phyloP scores from a whole-genome alignment of 1,140 invertebrate species.

The Microplitis demolitor region DNA sequence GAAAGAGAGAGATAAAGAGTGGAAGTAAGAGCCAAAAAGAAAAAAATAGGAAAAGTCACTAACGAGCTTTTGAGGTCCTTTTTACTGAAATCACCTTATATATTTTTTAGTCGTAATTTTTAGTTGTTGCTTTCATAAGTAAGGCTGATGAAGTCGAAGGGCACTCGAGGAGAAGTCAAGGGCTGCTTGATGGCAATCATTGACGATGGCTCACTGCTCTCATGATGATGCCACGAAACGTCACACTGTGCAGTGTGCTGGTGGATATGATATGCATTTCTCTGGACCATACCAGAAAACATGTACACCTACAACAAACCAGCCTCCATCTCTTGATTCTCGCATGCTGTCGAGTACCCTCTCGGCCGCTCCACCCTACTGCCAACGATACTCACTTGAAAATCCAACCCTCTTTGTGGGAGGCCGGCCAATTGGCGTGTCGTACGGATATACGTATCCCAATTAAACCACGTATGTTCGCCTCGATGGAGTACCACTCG shows the following conservation, averaged over 20 bases:
- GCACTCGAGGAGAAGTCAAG: conserved; percentile 16
- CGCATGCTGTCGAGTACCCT: conserved; percentile 35
- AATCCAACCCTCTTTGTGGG: conserved; percentile 48
- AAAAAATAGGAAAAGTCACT: conserved; percentile 47
- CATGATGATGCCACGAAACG: conserved; percentile 19
- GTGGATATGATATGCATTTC: conserved; percentile 1
- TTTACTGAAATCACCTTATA: conserved; percentile 6
- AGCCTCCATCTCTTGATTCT: conserved; percentile 2
- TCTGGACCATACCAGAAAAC: background rate
- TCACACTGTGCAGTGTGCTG: conserved; percentile 4
- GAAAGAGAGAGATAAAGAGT: too few relatives aligned
- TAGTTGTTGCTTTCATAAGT: conserved; percentile 14
- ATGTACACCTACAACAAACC: background rate
- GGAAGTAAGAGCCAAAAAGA: conserved; percentile 7
- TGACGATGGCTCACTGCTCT: conserved; percentile 15
- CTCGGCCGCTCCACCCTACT: conserved; percentile 53
- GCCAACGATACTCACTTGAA: conserved; percentile 47
- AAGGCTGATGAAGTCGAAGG: conserved; percentile 20
- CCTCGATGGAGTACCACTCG: conserved; percentile 22
- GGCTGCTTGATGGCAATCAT: conserved; percentile 1
- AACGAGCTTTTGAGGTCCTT: conserved; percentile 51
- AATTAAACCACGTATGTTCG: conserved; percentile 29
- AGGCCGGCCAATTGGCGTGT: conserved; percentile 45
- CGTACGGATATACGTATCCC: conserved; percentile 18
- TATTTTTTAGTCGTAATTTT: conserved; percentile 33